Conservation (phyloP, 2,113 vertebrate species). For the Gavialis gangeticus region DNA sequence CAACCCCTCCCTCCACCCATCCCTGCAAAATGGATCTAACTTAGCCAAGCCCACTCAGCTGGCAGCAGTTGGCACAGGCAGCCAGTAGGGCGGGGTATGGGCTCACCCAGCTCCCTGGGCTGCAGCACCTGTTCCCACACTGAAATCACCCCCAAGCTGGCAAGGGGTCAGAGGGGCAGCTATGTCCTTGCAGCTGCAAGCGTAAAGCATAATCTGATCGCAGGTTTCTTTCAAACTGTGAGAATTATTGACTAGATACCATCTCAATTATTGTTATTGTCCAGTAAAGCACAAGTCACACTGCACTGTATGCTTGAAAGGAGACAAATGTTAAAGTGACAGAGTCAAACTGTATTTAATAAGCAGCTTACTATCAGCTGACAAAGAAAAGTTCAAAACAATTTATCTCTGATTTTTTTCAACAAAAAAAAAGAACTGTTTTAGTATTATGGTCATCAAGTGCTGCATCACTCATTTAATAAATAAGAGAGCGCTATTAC, state of each 20-base stretch:
- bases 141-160: no score
- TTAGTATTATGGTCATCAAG: slow-evolving; percentile 46
- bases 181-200: no score
- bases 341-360: neutral
- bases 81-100: no score
- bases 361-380: neutral
- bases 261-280: neutral
- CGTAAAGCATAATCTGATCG: neutral
- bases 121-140: no score
- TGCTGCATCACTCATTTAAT: slow-evolving; percentile 48
- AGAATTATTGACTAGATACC: neutral
- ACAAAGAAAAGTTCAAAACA: slow-evolving; percentile 47
- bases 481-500: slow-evolving; percentile 64
- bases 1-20: no score
- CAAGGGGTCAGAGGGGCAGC: no score
- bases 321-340: neutral
- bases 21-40: no score
- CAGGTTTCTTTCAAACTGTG: neutral
- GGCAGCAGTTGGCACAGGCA: no score
- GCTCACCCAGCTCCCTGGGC: no score
- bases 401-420: neutral
- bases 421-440: slow-evolving; percentile 1
- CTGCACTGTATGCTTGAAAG: neutral
- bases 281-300: neutral
- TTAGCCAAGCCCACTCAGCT: no score